Evolutionary conservation across 2,113 vertebrate species (phyloP).

Genomic region (Pungitius pungitius): DNA sequence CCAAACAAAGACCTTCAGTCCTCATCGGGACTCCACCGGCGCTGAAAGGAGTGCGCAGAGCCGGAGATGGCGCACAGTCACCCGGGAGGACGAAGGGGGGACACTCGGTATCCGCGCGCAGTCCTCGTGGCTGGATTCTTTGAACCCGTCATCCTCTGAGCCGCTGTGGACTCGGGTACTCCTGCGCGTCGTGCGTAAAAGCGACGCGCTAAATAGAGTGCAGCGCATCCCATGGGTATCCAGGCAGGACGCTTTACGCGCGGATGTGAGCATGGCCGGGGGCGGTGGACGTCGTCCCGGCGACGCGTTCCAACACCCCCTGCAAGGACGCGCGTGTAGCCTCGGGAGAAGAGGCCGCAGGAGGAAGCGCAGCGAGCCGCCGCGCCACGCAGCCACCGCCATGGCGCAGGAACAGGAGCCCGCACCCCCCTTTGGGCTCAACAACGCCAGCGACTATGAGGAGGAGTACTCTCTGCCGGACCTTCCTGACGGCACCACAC

Average conservation of each 20-base stretch:
- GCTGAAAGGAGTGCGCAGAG: constrained; percentile 34
- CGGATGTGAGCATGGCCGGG: not conserved
- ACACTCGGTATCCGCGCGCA: not conserved
- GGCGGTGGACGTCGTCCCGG: not conserved
- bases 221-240: too few species aligned
- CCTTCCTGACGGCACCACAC: constrained; percentile 58
- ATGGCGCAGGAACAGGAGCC: constrained; percentile 83
- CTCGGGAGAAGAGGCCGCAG: constrained; percentile 27
- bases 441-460: constrained; percentile 52
- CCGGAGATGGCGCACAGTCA: constrained; percentile 37
- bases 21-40: constrained; percentile 36
- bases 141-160: not conserved
- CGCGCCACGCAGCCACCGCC: constrained; percentile 47
- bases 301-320: not conserved
- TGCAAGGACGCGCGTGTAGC: not conserved
- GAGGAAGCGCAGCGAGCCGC: constrained; percentile 18
- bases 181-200: constrained; percentile 40
- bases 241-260: constrained; percentile 16
- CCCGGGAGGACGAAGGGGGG: not conserved
- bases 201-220: not conserved
- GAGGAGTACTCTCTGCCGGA: constrained; percentile 54
- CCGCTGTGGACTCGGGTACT: too few species aligned
- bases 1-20: constrained; percentile 52
- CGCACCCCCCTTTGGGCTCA: constrained; percentile 39
- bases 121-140: not conserved